Percentiles rank a stretch among this genome's conserved stretches.
phyloP scores from a whole-genome alignment of 2,113 vertebrate species.

The Gymnorhina tibicen region DNA sequence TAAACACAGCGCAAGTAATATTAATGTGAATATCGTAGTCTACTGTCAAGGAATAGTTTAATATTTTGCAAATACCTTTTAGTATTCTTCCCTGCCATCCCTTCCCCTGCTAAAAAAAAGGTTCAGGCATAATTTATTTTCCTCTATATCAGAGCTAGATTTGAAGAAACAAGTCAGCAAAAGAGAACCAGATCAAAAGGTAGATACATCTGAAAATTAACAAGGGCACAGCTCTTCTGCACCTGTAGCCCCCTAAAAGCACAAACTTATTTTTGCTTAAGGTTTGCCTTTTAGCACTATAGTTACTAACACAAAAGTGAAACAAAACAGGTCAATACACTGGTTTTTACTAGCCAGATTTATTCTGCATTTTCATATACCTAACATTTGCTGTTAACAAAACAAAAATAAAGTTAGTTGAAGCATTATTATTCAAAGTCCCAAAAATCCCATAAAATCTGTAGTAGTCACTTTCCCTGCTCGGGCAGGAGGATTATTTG shows the following conservation, averaged over 20 bases:
- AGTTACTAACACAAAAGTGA: neutral
- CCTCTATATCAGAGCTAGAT: neutral
- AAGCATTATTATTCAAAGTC: neutral
- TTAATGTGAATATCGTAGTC: neutral
- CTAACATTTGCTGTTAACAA: neutral
- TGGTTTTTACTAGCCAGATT: neutral
- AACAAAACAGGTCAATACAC: neutral
- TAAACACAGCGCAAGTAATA: neutral
- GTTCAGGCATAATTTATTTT: neutral
- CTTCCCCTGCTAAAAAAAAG: neutral
- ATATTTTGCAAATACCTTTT: neutral
- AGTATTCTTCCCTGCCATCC: neutral
- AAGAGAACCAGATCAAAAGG: neutral
- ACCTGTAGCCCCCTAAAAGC: neutral
- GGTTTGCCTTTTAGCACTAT: neutral
- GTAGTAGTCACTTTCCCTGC: neutral
- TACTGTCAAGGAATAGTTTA: neutral
- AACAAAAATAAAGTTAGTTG: neutral
- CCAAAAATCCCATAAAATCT: neutral
- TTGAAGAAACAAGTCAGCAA: neutral
- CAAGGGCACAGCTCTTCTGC: neutral
- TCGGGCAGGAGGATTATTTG: rapidly evolving
- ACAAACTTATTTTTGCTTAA: neutral
- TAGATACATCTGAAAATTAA: neutral
- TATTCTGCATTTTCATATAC: neutral